A percentile compares a stretch with the other conserved stretches of the same genome.
Conservation (phyloP, 2,797 vertebrate species). For the Tenualosa ilisha region DNA sequence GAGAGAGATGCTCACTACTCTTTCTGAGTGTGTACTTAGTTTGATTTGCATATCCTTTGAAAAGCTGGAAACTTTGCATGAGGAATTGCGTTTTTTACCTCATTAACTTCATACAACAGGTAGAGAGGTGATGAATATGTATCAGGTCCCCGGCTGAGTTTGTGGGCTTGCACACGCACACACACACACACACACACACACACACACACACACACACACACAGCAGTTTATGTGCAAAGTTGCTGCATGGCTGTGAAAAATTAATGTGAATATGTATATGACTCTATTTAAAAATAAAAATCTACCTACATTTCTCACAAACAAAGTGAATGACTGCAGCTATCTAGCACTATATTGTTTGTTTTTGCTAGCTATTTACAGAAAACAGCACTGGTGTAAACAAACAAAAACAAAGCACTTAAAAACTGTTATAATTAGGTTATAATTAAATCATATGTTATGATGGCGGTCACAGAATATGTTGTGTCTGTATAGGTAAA, state of each 20-base stretch:
- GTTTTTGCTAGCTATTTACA: neutral
- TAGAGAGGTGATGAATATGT: constrained; percentile 71
- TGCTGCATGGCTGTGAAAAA: neutral
- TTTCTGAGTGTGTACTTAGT: constrained; percentile 42
- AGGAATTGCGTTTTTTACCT: constrained; percentile 67
- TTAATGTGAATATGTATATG: neutral
- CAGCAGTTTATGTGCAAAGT: neutral
- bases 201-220: constrained; percentile 22
- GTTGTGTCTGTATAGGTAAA: neutral
- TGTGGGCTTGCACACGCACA: constrained; percentile 42
- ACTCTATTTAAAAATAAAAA: neutral
- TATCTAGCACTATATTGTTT: neutral
- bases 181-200: constrained; percentile 26
- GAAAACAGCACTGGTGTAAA: neutral
- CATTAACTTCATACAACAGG: constrained; percentile 71
- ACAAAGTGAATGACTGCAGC: neutral
- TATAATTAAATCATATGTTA: neutral
- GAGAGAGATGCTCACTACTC: constrained; percentile 18
- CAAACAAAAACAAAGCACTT: neutral
- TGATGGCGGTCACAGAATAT: neutral
- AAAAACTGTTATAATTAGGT: neutral
- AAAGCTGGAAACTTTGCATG: constrained; percentile 67
- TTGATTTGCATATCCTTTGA: constrained; percentile 76
- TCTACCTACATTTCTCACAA: neutral
- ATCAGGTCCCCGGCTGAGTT: constrained; percentile 68